Evolutionary conservation across 2,888 invertebrate genomes (phyloP).

Genomic region (Amblyteles armatorius): DNA sequence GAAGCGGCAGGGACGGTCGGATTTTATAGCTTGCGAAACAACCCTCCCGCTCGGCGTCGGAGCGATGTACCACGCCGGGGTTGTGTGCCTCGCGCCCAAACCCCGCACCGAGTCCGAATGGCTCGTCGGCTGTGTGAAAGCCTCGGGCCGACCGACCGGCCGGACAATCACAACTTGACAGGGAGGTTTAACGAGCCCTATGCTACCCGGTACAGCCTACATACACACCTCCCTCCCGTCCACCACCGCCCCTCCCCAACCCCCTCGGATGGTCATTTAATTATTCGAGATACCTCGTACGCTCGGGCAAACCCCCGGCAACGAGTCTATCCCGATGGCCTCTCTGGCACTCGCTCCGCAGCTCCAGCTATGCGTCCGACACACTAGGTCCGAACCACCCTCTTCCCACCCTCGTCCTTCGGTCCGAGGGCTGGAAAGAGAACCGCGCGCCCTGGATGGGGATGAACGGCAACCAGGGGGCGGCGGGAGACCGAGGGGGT

Average conservation of each 20-base stretch:
- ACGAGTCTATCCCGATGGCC: constrained; percentile 61
- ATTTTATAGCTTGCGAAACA: constrained; percentile 70
- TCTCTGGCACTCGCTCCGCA: constrained; percentile 30
- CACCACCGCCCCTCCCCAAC: constrained; percentile 50
- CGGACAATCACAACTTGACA: constrained; percentile 84
- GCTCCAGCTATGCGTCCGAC: neutral
- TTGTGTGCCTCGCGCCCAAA: constrained; percentile 30
- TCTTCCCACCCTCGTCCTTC: constrained; percentile 41
- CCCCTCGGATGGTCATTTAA: constrained; percentile 84
- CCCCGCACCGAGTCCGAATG: constrained; percentile 58
- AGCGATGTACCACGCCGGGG: constrained; percentile 25
- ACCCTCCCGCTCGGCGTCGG: constrained; percentile 11
- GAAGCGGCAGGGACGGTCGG: constrained; percentile 58
- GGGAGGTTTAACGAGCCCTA: constrained; percentile 84
- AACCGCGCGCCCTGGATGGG: constrained; percentile 50
- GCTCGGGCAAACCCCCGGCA: constrained; percentile 75
- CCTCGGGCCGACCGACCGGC: constrained; percentile 75
- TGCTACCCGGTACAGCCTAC: constrained; percentile 72
- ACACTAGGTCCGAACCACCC: constrained; percentile 41
- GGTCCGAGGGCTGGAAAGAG: constrained; percentile 63
- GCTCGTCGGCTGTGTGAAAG: constrained; percentile 45
- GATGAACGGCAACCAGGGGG: neutral
- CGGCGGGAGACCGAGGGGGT: neutral
- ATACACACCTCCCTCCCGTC: constrained; percentile 21
- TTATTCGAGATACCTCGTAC: constrained; percentile 83